phyloP scores from a whole-genome alignment of 1,140 invertebrate genomes.

The Nasonia vitripennis region DNA sequence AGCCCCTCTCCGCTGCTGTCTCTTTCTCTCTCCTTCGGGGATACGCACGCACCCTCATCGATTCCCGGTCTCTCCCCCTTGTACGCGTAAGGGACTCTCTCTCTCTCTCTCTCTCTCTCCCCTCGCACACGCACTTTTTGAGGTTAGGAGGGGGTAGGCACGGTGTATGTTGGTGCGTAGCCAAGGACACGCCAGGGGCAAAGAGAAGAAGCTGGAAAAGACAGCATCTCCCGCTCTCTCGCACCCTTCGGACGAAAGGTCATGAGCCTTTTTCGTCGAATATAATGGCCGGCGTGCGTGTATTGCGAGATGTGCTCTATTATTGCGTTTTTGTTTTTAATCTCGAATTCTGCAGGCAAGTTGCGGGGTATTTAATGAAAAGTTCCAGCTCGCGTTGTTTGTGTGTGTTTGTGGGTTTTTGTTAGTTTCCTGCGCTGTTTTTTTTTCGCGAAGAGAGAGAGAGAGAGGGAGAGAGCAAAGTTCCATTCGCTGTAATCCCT shows the following conservation, averaged over 20 bases:
- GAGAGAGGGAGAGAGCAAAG: not conserved
- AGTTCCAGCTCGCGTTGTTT: not conserved
- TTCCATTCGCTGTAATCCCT: not conserved
- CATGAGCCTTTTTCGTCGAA: not conserved
- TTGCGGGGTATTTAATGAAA: not conserved
- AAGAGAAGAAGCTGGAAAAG: constrained; percentile 5
- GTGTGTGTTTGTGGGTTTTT: not conserved
- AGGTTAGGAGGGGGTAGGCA: not conserved
- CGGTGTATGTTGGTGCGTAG: not conserved
- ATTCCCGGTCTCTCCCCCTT: constrained; percentile 10
- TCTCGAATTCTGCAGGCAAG: not conserved
- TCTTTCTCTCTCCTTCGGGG: not conserved
- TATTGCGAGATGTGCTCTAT: not conserved
- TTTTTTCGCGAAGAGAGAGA: not conserved
- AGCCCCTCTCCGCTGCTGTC: too few relatives aligned
- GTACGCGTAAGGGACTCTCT: not conserved
- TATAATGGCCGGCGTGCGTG: too few relatives aligned
- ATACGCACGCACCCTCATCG: constrained; percentile 34
- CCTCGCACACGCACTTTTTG: not conserved
- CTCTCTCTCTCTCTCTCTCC: not conserved
- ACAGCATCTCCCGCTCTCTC: not conserved
- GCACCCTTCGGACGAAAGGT: not conserved
- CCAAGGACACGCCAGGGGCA: not conserved
- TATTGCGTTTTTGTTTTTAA: not conserved
- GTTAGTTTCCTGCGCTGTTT: not conserved